Conservation (phyloP, 2,888 invertebrate genomes). For the Heliconius hortense region DNA sequence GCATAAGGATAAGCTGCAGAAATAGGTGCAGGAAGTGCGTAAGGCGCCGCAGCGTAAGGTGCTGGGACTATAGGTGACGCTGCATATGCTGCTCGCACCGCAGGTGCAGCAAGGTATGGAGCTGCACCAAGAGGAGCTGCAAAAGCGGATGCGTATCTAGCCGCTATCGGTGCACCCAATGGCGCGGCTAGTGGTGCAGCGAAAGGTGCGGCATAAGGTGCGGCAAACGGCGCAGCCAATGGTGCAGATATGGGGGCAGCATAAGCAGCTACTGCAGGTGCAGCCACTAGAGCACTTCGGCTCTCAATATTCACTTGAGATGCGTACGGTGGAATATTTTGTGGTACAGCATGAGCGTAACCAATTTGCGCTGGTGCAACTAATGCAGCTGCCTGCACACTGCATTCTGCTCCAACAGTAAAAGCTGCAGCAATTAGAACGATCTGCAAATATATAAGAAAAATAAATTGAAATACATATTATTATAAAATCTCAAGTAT, state of each 20-base stretch:
- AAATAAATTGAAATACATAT: not conserved
- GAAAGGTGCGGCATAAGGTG: slow-evolving; percentile 42
- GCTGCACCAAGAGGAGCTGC: slow-evolving; percentile 45
- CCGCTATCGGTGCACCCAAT: slow-evolving; percentile 33
- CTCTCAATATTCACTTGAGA: slow-evolving; percentile 82
- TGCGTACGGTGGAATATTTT: slow-evolving; percentile 84
- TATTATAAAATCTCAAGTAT: not conserved
- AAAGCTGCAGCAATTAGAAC: slow-evolving; percentile 70
- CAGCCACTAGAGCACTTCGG: slow-evolving; percentile 67
- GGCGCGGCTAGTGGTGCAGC: slow-evolving; percentile 50
- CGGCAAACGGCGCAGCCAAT: slow-evolving; percentile 49
- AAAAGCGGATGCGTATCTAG: slow-evolving; percentile 42
- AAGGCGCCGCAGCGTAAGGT: slow-evolving; percentile 49
- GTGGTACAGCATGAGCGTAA: slow-evolving; percentile 82
- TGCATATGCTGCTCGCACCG: slow-evolving; percentile 45
- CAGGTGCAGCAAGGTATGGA: slow-evolving; percentile 47
- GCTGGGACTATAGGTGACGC: slow-evolving; percentile 44
- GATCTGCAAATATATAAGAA: slow-evolving; percentile 57
- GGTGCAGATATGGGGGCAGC: slow-evolving; percentile 43
- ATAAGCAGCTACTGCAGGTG: slow-evolving; percentile 47
- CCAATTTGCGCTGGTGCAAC: slow-evolving; percentile 81
- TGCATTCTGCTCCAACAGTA: slow-evolving; percentile 63
- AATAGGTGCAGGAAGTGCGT: slow-evolving; percentile 45
- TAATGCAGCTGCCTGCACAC: slow-evolving; percentile 68
- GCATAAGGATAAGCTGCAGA: slow-evolving; percentile 53